Base-by-base conservation (phyloP, 2,888 invertebrate genomes). In the Matsumyia berberina region DNA sequence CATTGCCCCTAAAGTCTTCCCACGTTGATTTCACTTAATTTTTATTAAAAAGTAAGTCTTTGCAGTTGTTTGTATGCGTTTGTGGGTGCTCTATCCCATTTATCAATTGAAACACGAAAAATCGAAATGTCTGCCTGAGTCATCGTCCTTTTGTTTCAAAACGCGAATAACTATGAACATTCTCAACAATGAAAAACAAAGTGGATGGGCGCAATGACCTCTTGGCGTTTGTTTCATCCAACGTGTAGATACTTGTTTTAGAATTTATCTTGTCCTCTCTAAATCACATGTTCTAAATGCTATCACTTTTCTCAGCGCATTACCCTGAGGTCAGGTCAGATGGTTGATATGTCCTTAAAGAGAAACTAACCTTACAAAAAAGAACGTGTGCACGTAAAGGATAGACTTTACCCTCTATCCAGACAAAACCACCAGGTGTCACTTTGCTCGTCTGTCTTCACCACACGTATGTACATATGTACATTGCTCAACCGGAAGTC, bases 171-270 rank as follows among this genome's bases (percentile, higher is more conserved):
- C 55, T 62, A 74, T 55, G 67, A 62, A 46, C 5, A 37, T 31
- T 17, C 11, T 24, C 24, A 24, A 24, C 24, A 33, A 49, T 57
- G 31, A n/a, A 55, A 74, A 46, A 46, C 55, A 60, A 62, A 67
- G 37, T 55, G 7, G 29, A 69, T 80, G 67, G 70, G 33, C n/a
- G 42, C 81, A 81, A 70, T 70, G 70, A 74, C 67, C 76, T 74
- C 4, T 39, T 29, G 12, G 12, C 35, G 31, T 53, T 37, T 51
- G 33, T 55, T 69, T n/a, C 5, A 33, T 35, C 5, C 39, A 2
- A 49, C 9, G 35, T n/a, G n/a, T n/a, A n/a, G n/a, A n/a, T n/a
- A n/a, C n/a, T n/a, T n/a, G n/a, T n/a, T n/a, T n/a, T n/a, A n/a
- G n/a, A n/a, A n/a, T n/a, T n/a, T n/a, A n/a, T n/a, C n/a, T 24